A percentile compares a stretch with the other conserved stretches of the same genome.
These are phyloP conservation scores for Bovichtus variegatus DNA, from an alignment of 2,797 vertebrate species.

Conservation along the genomic window DNA sequence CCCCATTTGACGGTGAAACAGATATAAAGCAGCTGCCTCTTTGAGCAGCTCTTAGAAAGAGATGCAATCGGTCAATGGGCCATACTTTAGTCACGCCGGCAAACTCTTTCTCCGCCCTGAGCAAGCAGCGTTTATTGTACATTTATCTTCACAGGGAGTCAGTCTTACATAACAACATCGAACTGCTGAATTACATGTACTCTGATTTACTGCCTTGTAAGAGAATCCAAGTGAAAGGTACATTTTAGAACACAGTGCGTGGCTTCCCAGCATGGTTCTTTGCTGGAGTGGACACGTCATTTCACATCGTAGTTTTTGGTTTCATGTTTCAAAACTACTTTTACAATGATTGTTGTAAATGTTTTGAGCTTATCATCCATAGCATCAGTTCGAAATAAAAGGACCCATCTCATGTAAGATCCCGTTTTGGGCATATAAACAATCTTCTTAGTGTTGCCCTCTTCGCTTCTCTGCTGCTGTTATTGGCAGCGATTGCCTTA, in stretches of 20 bases:
- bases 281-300: constrained; percentile 10
- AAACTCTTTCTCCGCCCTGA: constrained; percentile 61
- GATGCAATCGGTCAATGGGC: constrained; percentile 77
- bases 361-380: neutral
- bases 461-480: neutral
- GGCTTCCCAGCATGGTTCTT: constrained; percentile 17
- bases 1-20: constrained; percentile 59
- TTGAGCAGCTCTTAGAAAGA: constrained; percentile 69
- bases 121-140: constrained; percentile 53
- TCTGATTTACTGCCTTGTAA: constrained; percentile 57
- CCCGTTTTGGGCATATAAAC: neutral
- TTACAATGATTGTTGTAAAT: too few relatives aligned
- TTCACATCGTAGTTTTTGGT: neutral
- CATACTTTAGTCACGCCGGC: constrained; percentile 59
- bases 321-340: too few relatives aligned
- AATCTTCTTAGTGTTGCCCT: neutral
- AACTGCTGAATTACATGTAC: constrained; percentile 55
- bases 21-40: constrained; percentile 81
- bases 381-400: neutral
- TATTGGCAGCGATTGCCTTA: neutral
- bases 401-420: neutral
- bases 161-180: constrained; percentile 63
- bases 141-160: constrained; percentile 69
- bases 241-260: constrained; percentile 41
- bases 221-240: constrained; percentile 54